Conservation (phyloP, 2,113 vertebrate genomes). For the Platysternon megacephalum region DNA sequence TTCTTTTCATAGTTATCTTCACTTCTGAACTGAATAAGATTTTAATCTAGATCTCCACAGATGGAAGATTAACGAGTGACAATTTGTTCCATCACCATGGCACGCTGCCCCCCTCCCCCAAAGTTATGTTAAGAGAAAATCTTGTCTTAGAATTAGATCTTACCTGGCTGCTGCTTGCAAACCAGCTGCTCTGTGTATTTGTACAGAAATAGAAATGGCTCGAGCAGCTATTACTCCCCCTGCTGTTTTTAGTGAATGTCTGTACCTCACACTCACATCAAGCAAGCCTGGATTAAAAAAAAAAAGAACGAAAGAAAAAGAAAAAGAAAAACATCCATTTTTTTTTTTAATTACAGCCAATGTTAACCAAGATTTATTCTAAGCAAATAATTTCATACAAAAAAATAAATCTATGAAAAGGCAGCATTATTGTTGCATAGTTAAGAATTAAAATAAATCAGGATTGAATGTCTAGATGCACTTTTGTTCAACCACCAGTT, state of each 20-base stretch:
- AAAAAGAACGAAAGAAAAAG: too few relatives aligned
- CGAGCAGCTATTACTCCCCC: constrained; percentile 75
- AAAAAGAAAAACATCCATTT: fast-evolving
- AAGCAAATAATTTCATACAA: fast-evolving
- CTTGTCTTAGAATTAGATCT: background rate
- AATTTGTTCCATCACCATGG: background rate
- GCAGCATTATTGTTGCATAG: background rate
- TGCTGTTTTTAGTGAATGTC: constrained; percentile 70
- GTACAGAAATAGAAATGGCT: constrained; percentile 83
- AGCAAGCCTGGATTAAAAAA: constrained; percentile 83
- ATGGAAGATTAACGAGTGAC: background rate
- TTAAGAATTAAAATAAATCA: background rate
- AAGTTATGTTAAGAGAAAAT: background rate
- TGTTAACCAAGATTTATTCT: fast-evolving
- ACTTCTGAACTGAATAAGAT: background rate
- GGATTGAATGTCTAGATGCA: fast-evolving
- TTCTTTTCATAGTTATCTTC: background rate
- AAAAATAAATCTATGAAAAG: background rate
- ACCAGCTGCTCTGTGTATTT: constrained; percentile 90
- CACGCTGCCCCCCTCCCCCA: background rate
- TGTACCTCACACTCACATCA: constrained; percentile 89
- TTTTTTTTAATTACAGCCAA: background rate
- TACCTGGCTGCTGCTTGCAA: constrained; percentile 94
- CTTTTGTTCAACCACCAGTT: background rate
- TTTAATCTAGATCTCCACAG: background rate